phyloP scores from a whole-genome alignment of 2,888 invertebrate genomes.

The Megalurothrips usitatus region DNA sequence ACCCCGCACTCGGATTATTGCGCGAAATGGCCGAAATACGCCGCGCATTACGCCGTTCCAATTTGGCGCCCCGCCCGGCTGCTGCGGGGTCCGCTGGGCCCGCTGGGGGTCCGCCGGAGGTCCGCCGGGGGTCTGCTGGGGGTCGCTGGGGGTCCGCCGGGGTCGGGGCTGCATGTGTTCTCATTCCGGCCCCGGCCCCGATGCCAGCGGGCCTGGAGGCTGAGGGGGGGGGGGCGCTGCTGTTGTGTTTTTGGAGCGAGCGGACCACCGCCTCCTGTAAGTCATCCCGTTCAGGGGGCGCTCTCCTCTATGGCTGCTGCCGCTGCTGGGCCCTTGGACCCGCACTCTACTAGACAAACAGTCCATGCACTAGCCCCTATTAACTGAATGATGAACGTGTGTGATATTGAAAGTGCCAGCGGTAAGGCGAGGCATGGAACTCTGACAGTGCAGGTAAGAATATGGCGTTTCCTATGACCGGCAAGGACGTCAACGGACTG shows the following conservation, averaged over 20 bases:
- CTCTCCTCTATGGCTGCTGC: neutral
- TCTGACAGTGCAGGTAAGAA: too few species aligned
- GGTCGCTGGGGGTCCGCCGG: too few species aligned
- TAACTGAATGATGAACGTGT: too few species aligned
- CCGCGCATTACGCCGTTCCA: constrained; percentile 12
- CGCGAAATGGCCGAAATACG: constrained; percentile 22
- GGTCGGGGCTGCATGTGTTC: constrained; percentile 6
- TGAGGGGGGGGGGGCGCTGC: neutral
- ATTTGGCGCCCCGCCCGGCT: constrained; percentile 5
- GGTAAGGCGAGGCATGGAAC: too few species aligned
- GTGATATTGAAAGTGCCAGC: too few species aligned
- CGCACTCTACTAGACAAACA: too few species aligned
- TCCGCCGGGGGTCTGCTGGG: neutral
- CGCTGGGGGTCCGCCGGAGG: too few species aligned
- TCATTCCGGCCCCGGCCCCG: neutral
- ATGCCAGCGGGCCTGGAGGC: neutral
- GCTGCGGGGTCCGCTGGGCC: neutral
- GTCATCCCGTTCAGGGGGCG: neutral
- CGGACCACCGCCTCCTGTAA: neutral
- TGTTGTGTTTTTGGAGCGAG: constrained; percentile 11
- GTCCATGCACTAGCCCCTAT: too few species aligned
- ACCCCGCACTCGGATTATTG: constrained; percentile 7
- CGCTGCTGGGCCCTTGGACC: too few species aligned
- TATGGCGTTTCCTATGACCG: too few species aligned
- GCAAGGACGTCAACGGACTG: too few species aligned